Conservation (phyloP, 23 tunicate genomes). For the Corella eumyota region DNA sequence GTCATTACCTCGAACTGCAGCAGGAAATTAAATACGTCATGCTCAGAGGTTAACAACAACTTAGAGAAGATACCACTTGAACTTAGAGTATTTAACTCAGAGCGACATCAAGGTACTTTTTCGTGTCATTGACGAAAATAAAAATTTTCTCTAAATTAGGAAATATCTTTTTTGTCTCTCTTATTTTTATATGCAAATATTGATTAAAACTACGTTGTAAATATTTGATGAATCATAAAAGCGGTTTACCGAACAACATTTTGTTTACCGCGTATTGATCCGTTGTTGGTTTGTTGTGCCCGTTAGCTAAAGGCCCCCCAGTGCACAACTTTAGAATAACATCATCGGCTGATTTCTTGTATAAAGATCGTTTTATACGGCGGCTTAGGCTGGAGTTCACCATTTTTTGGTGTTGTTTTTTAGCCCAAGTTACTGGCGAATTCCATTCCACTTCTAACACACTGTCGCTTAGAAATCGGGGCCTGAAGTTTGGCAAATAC, state of each 20-base stretch:
- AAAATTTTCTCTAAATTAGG: too few relatives aligned
- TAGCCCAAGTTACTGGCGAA: conserved; percentile 7
- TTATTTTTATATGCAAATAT: neutral
- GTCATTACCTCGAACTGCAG: too few relatives aligned
- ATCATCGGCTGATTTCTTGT: conserved; percentile 9
- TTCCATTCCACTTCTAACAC: conserved; percentile 3
- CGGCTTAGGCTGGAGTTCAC: neutral
- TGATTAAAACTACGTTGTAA: neutral
- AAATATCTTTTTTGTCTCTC: too few relatives aligned
- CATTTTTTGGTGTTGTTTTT: neutral
- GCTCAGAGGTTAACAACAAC: too few relatives aligned
- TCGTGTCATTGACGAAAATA: too few relatives aligned
- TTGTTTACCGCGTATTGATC: too few relatives aligned
- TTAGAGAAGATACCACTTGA: too few relatives aligned
- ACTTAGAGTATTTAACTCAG: too few relatives aligned
- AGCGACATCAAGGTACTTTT: too few relatives aligned
- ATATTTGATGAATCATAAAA: neutral
- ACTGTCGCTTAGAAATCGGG: conserved; percentile 5
- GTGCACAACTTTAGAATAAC: conserved; percentile 6
- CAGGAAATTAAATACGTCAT: too few relatives aligned
- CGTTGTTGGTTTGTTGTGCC: neutral
- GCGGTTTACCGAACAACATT: too few relatives aligned
- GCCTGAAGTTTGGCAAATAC: too few relatives aligned
- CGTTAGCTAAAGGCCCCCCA: conserved; percentile 11
- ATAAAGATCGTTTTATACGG: neutral